A percentile compares a stretch with the other conserved stretches of the same genome.
phyloP scores from a whole-genome alignment of 2,113 vertebrate species.

The Casuarius casuarius region DNA sequence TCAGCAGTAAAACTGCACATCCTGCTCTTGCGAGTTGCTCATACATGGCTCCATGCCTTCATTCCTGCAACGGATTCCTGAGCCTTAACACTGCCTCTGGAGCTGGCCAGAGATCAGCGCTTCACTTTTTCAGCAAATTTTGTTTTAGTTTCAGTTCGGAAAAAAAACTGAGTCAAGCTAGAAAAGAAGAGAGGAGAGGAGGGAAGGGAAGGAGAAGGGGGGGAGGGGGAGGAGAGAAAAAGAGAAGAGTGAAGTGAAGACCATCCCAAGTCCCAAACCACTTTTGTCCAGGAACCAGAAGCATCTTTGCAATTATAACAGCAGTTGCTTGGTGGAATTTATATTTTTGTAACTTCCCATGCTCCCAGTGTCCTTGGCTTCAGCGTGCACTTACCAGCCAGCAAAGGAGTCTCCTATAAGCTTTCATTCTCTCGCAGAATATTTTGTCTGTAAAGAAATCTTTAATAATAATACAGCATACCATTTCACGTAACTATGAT shows the following conservation, averaged over 20 bases:
- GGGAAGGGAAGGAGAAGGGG: too few species aligned
- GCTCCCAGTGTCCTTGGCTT: rapidly evolving
- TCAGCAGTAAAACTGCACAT: background rate
- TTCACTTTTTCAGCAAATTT: background rate
- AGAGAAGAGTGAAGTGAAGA: background rate
- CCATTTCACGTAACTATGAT: background rate
- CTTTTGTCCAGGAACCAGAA: background rate
- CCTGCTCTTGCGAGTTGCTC: background rate
- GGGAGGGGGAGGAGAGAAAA: background rate
- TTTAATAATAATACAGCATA: background rate
- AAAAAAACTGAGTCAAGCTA: too few species aligned
- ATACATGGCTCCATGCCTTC: background rate
- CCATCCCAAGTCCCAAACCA: background rate
- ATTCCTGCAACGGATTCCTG: background rate
- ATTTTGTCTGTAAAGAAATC: background rate
- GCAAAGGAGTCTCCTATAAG: background rate
- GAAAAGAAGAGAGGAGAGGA: background rate
- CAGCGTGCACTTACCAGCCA: background rate
- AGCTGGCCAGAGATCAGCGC: background rate
- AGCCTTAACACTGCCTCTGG: background rate
- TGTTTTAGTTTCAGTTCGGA: background rate
- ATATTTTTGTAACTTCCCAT: background rate
- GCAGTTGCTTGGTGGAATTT: background rate
- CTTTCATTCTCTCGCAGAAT: background rate
- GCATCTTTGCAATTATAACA: background rate